These are phyloP conservation scores for Capra hircus DNA, from an alignment of 2,113 vertebrate species.

Conservation along the genomic window DNA sequence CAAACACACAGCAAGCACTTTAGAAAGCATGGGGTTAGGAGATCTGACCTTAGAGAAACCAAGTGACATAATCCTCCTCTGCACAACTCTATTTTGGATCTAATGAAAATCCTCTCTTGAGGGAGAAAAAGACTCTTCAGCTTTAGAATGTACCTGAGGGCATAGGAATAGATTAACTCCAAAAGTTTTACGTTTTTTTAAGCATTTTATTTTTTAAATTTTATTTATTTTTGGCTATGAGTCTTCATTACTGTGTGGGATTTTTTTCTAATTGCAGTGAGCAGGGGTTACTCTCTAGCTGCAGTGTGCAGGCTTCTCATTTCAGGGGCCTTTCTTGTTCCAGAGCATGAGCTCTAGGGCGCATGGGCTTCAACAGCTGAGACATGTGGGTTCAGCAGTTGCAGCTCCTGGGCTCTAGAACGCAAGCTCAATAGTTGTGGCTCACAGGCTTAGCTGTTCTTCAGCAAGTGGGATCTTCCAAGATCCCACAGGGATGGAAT, in stretches of 20 bases:
- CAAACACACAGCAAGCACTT: background rate
- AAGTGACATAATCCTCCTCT: constrained; percentile 38
- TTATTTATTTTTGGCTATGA: background rate
- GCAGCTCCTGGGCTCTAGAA: background rate
- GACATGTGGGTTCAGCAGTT: background rate
- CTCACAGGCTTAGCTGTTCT: background rate
- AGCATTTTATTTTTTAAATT: background rate
- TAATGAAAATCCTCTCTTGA: constrained; percentile 12
- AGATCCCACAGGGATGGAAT: background rate
- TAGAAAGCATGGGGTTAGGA: constrained; percentile 20
- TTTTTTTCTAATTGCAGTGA: background rate
- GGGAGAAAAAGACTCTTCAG: background rate
- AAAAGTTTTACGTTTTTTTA: background rate
- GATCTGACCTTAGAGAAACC: constrained; percentile 37
- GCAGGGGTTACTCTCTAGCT: background rate
- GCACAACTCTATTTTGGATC: constrained; percentile 15
- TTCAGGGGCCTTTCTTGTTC: background rate
- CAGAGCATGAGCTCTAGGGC: background rate
- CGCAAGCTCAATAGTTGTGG: background rate
- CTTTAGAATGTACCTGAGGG: background rate
- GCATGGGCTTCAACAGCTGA: background rate
- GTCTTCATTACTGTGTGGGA: background rate
- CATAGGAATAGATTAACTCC: background rate
- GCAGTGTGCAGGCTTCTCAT: background rate
- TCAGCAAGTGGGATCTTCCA: background rate